Evolutionary conservation across 2,797 vertebrate genomes (phyloP).

Genomic region (Eulemur mongoz): DNA sequence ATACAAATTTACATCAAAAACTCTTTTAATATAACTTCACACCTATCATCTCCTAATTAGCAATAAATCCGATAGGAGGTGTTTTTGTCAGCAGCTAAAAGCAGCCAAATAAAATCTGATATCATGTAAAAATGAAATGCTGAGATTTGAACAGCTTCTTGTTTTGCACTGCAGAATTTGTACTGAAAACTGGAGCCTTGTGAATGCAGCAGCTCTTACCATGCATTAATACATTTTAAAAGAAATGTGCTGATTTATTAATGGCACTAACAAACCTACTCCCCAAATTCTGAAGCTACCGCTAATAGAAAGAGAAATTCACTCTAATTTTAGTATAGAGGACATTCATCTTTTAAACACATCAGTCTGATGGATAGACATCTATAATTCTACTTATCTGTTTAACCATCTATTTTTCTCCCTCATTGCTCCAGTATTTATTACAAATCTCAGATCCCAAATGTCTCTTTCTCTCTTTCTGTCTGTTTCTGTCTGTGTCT

Average conservation of each 20-base stretch:
- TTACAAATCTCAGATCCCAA: not conserved
- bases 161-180: not conserved
- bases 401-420: not conserved
- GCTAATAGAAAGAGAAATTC: not conserved
- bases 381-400: not conserved
- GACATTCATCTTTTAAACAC: not conserved
- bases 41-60: constrained; percentile 13
- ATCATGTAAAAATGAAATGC: not conserved
- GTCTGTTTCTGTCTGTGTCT: not conserved
- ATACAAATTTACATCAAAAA: not conserved
- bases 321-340: not conserved
- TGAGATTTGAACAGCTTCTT: not conserved
- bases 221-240: not conserved
- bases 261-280: not conserved
- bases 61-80: not conserved
- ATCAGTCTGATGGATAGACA: not conserved
- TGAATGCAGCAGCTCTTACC: not conserved
- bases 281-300: not conserved
- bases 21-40: not conserved
- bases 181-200: not conserved
- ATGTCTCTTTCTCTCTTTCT: not conserved
- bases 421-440: not conserved
- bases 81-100: not conserved
- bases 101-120: not conserved
- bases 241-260: not conserved